Percentiles rank a stretch among this genome's conserved stretches.
These are phyloP conservation scores for Apamea sordens DNA, from an alignment of 2,888 invertebrate genomes.

Conservation along the genomic window DNA sequence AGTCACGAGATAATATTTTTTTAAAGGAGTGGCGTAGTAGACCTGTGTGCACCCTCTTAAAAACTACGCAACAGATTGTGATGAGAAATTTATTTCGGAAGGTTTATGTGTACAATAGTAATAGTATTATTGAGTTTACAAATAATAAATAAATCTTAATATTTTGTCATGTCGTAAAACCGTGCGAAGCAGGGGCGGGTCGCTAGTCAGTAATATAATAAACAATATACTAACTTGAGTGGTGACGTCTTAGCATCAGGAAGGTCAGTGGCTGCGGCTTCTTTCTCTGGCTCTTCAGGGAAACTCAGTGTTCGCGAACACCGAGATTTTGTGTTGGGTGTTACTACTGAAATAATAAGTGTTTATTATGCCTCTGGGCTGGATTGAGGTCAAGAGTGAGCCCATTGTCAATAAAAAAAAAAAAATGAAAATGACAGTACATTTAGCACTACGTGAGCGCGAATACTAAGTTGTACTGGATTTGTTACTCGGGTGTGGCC, in stretches of 20 bases:
- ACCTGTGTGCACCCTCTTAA: no score
- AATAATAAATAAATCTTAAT: background rate
- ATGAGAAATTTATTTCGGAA: background rate
- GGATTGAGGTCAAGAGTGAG: no score
- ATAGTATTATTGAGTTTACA: background rate
- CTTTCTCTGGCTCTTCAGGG: conserved; percentile 87
- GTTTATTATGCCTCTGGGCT: no score
- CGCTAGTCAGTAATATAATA: background rate
- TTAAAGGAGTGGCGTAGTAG: no score
- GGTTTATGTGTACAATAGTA: background rate
- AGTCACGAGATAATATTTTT: no score
- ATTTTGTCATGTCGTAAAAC: background rate
- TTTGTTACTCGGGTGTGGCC: background rate
- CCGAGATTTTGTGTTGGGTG: conserved; percentile 83
- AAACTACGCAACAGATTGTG: background rate
- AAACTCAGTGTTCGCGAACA: conserved; percentile 91
- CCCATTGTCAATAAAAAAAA: no score
- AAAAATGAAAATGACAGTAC: no score
- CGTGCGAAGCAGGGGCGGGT: background rate
- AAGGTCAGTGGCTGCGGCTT: conserved; percentile 79
- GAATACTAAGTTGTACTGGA: background rate
- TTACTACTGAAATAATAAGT: conserved; percentile 67
- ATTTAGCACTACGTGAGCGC: background rate
- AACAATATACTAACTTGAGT: conserved; percentile 83
- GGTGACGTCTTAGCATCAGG: conserved; percentile 86